Percentiles rank a stretch among this genome's conserved stretches.
Conservation (phyloP, 2,113 vertebrate genomes). For the Butorides virescens region DNA sequence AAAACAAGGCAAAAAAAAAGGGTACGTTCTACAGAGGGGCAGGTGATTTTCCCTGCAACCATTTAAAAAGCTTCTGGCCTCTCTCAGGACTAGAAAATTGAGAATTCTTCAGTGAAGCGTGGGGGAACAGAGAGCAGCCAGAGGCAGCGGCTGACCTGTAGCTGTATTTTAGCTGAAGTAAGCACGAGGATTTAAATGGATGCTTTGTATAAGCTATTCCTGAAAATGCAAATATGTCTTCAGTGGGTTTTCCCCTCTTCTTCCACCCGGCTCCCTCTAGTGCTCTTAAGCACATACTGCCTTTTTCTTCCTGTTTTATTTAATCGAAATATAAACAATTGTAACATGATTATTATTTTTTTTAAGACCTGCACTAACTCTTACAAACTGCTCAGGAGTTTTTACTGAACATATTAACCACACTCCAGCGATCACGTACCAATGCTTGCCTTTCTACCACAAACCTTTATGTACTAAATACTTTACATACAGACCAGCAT, state of each 20-base stretch:
- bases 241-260: neutral
- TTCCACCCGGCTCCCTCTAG: conserved; percentile 54
- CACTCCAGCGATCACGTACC: neutral
- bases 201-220: neutral
- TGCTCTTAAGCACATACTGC: neutral
- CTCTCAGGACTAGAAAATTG: neutral
- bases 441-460: neutral
- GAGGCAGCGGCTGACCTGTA: neutral
- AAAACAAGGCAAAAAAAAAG: neutral
- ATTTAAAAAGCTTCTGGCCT: neutral
- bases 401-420: neutral
- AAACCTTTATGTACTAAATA: neutral
- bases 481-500: rapidly evolving
- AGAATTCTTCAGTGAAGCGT: neutral
- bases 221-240: neutral
- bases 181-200: neutral
- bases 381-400: neutral
- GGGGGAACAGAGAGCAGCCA: neutral
- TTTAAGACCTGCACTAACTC: neutral
- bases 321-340: neutral
- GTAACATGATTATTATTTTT: too few species aligned
- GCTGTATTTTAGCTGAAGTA: neutral
- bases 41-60: neutral
- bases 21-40: rapidly evolving
- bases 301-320: neutral